A percentile compares a stretch with the other conserved stretches of the same genome.
Evolutionary conservation across 2,888 invertebrate genomes (phyloP).

Genomic region (Carabus problematicus): DNA sequence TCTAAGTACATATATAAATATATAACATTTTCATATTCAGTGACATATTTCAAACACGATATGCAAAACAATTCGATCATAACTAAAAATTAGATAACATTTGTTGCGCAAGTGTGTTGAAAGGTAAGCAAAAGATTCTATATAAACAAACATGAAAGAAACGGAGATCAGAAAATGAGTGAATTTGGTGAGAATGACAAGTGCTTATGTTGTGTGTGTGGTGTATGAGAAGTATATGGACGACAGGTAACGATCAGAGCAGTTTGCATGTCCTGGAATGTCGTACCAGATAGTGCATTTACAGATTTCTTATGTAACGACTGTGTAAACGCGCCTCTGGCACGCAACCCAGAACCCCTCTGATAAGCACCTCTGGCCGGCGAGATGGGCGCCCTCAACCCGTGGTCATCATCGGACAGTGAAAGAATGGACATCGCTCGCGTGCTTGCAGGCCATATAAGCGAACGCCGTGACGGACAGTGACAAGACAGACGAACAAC

Average conservation of each 20-base stretch:
- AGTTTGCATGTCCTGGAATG: conserved; percentile 76
- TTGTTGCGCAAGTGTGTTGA: conserved; percentile 1
- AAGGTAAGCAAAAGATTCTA: no score
- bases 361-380: neutral
- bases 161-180: no score
- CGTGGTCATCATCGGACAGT: conserved; percentile 52
- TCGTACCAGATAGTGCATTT: conserved; percentile 99
- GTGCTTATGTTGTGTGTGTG: no score
- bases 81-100: neutral
- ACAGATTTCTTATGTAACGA: conserved; percentile 69
- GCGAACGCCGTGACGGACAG: neutral
- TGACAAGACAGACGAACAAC: neutral
- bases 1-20: neutral
- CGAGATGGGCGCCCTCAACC: conserved; percentile 53
- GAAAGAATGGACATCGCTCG: conserved; percentile 49
- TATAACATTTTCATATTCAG: neutral
- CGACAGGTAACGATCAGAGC: conserved; percentile 44
- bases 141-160: no score
- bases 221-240: no score
- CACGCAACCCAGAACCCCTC: conserved; percentile 83
- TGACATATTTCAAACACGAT: no score
- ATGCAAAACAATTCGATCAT: no score
- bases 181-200: no score
- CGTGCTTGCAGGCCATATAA: neutral
- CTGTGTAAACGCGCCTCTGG: conserved; percentile 98